A percentile compares a stretch with the other conserved stretches of the same genome.
phyloP scores from a whole-genome alignment of 2,113 vertebrate genomes.

The Halichoerus grypus region DNA sequence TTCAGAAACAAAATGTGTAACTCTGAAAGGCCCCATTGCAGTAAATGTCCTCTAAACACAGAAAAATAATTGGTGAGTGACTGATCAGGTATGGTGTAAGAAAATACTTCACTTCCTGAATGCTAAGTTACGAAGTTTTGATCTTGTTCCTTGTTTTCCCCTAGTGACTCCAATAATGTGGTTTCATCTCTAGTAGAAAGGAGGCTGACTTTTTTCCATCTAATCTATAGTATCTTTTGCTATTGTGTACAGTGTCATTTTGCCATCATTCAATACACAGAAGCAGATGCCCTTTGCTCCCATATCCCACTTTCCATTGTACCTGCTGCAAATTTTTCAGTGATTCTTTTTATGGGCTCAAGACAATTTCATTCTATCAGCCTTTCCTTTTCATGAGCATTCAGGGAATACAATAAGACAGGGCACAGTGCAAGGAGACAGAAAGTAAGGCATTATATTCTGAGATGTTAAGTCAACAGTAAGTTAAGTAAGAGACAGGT shows the following conservation, averaged over 20 bases:
- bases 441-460: background rate
- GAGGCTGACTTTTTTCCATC: background rate
- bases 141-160: background rate
- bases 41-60: background rate
- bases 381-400: background rate
- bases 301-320: background rate
- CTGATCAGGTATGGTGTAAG: background rate
- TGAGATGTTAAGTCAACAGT: background rate
- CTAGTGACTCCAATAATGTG: background rate
- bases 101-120: background rate
- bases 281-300: background rate
- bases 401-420: background rate
- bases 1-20: background rate
- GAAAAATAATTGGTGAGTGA: background rate
- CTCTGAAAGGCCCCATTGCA: background rate
- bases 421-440: too few species aligned
- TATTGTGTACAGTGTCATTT: background rate
- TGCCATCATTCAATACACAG: background rate
- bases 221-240: background rate
- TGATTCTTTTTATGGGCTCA: constrained; percentile 11
- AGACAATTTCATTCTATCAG: background rate
- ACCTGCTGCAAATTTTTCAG: background rate
- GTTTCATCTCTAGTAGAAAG: background rate
- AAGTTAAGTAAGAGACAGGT: background rate
- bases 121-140: background rate